Evolutionary conservation across 1,140 invertebrate species (phyloP).

Genomic region (Homarus americanus): DNA sequence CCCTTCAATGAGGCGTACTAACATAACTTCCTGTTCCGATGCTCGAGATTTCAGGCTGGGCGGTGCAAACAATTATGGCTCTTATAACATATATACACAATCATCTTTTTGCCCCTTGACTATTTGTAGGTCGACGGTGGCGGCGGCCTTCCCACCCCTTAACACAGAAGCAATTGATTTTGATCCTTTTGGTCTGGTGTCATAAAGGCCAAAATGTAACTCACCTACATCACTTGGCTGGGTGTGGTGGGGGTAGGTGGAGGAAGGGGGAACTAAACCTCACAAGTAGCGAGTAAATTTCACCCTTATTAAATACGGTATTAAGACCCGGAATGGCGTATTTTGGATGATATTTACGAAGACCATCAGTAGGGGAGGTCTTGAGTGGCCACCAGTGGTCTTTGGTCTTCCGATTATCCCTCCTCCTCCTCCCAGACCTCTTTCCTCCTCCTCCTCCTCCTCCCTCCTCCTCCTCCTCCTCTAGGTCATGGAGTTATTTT

Average conservation of each 20-base stretch:
- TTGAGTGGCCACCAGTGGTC: background rate
- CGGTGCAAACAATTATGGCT: conserved; percentile 63
- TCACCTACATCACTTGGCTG: conserved; percentile 41
- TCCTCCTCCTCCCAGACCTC: background rate
- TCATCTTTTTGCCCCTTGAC: conserved; percentile 48
- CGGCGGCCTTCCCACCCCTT: too few relatives aligned
- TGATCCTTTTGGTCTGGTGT: conserved; percentile 50
- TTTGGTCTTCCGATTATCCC: background rate
- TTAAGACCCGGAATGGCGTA: conserved; percentile 51
- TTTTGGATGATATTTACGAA: conserved; percentile 50
- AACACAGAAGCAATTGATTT: conserved; percentile 53
- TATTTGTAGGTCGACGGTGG: conserved; percentile 32
- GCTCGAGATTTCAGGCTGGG: conserved; percentile 46
- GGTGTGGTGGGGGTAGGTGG: too few relatives aligned
- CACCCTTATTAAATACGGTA: conserved; percentile 15
- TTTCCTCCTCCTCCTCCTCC: background rate
- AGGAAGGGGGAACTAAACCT: conserved; percentile 13
- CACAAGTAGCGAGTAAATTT: conserved; percentile 25
- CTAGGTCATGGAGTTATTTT: too few relatives aligned
- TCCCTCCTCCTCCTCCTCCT: background rate
- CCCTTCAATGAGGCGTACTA: conserved; percentile 66
- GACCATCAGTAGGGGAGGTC: conserved; percentile 12
- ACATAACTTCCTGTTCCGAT: conserved; percentile 72
- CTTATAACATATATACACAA: conserved; percentile 42
- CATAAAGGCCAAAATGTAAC: conserved; percentile 55